Base-by-base conservation (phyloP, 2,113 vertebrate genomes). In the Oxygymnocypris stewartii region DNA sequence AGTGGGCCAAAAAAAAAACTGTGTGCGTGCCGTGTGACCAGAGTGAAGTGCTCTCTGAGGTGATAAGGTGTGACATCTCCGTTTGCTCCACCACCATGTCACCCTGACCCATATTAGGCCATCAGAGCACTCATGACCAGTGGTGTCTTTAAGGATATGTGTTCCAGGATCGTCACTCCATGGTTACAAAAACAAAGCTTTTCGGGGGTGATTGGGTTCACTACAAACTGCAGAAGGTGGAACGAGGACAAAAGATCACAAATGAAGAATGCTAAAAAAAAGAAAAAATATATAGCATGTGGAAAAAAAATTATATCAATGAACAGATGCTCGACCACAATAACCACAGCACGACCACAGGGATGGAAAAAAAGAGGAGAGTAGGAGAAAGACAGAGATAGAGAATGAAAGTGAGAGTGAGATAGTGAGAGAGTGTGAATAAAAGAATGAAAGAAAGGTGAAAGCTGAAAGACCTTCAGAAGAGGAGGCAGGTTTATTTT, bases 401-500 rank as follows among this genome's bases (percentile, higher is more conserved):
- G 65, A 79, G 61, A 67, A 57, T 79, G 47, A 47, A 65, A 40
- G 57, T 23, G 8, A 44, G 42, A 44, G 42, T 44, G 42, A 44
- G 42, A 44, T 44, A 0, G 9, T 37, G 42, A 59, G 57, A 59
- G 14, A 12, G 35, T 11, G 18, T 42, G 42, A 54, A 31, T 35
- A 49, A 85, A 67, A 9, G 78, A 77, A 54, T 79, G 63, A 67
- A 28, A 49, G 23, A 73, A n/a, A 67, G 75, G 40, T 51, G 76
- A 79, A 78, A 79, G 31, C 63, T 35, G 25, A 91, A 92, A 93
- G 96, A 99, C 98, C 98, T 99, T 99, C 96, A 96, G 97, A 97
- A 92, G 98, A 97, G 96, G 96, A 97, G 96, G 97, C 96, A 95
- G 96, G 96, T 95, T 97, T 97, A 96, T 95, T n/a, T n/a, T 95